Evolutionary conservation across 2,888 invertebrate genomes (phyloP).

Genomic region (Netelia melanura): DNA sequence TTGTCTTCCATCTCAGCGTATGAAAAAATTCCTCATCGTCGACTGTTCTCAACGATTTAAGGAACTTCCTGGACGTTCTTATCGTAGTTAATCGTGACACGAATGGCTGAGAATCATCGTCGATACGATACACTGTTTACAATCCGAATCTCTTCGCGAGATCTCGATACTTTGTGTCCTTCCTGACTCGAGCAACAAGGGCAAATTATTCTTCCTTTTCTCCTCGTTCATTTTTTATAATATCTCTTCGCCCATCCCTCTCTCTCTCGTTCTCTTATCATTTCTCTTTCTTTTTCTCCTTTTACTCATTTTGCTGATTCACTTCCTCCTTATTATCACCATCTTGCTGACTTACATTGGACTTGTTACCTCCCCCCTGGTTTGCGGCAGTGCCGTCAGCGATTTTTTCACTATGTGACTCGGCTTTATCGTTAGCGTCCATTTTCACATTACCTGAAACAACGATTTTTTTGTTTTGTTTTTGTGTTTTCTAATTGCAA

Average conservation of each 20-base stretch:
- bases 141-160: background rate
- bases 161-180: background rate
- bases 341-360: slow-evolving; percentile 81
- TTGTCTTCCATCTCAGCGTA: background rate
- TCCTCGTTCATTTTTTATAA: background rate
- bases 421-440: slow-evolving; percentile 82
- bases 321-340: slow-evolving; percentile 83
- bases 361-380: slow-evolving; percentile 79
- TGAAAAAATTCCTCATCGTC: no score
- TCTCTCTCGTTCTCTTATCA: slow-evolving; percentile 34
- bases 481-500: slow-evolving; percentile 69
- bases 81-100: no score
- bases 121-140: no score
- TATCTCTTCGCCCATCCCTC: background rate
- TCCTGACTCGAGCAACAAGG: slow-evolving; percentile 36
- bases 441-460: slow-evolving; percentile 83
- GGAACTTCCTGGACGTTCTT: no score
- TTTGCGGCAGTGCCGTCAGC: slow-evolving; percentile 78
- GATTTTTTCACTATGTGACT: slow-evolving; percentile 83
- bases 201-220: slow-evolving; percentile 51
- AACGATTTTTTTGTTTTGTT: slow-evolving; percentile 41
- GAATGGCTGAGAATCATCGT: no score
- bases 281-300: slow-evolving; percentile 24
- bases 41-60: no score
- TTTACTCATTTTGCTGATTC: slow-evolving; percentile 83